phyloP scores from a whole-genome alignment of 2,888 invertebrate genomes.

The Parnassius smintheus region DNA sequence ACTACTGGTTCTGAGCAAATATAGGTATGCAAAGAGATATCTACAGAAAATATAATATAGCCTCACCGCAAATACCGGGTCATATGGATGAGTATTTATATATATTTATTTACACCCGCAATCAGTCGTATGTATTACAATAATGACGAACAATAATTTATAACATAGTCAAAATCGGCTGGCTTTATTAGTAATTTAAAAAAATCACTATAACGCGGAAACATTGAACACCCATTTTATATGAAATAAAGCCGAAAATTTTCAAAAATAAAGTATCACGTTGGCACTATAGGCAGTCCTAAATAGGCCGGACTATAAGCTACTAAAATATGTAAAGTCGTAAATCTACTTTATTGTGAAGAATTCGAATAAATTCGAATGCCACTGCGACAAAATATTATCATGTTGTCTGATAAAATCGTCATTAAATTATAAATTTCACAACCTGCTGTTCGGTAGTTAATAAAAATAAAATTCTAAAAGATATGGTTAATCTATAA shows the following conservation, averaged over 20 bases:
- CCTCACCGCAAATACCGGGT: conserved; percentile 58
- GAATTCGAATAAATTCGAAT: conserved; percentile 50
- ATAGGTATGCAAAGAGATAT: conserved; percentile 76
- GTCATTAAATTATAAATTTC: conserved; percentile 59
- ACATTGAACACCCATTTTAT: conserved; percentile 24
- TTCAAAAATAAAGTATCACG: conserved; percentile 49
- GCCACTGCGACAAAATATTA: conserved; percentile 19
- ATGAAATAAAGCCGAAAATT: conserved; percentile 26
- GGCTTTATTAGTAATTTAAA: conserved; percentile 24
- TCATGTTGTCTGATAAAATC: conserved; percentile 19
- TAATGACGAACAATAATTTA: conserved; percentile 64
- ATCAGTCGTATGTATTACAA: conserved; percentile 76
- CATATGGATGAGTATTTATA: conserved; percentile 71
- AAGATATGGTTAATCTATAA: conserved; percentile 46
- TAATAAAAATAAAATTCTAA: conserved; percentile 37
- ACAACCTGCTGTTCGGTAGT: conserved; percentile 60
- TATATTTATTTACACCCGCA: conserved; percentile 77
- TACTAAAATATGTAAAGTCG: conserved; percentile 60
- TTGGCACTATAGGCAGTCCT: conserved; percentile 64
- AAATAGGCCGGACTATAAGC: conserved; percentile 74
- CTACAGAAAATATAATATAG: conserved; percentile 66
- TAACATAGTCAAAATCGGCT: conserved; percentile 38
- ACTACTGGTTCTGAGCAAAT: conserved; percentile 78
- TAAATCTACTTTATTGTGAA: conserved; percentile 32
- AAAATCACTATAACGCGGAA: conserved; percentile 23